phyloP scores from a whole-genome alignment of 2,888 invertebrate species.

The Carabus problematicus region DNA sequence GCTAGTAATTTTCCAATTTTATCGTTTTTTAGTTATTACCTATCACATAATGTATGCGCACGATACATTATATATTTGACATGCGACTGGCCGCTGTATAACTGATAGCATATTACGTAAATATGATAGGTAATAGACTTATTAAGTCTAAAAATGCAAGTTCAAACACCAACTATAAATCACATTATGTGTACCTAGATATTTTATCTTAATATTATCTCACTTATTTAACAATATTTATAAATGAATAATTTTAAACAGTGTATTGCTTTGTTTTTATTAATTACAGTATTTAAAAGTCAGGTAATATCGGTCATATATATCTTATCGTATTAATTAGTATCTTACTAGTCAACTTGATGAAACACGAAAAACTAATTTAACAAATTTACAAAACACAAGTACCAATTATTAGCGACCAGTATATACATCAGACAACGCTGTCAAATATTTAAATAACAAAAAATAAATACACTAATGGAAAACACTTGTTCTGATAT shows the following conservation, averaged over 20 bases:
- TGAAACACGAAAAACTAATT: neutral
- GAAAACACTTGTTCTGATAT: slow-evolving; percentile 33
- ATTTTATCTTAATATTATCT: neutral
- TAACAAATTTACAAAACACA: neutral
- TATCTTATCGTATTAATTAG: slow-evolving; percentile 2
- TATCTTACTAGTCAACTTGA: neutral
- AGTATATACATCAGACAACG: neutral
- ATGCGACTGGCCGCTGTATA: too few species aligned
- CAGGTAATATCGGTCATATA: neutral
- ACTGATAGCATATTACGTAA: too few species aligned
- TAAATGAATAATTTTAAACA: neutral
- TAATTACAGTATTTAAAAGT: neutral
- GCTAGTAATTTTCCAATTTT: too few species aligned
- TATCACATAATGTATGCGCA: too few species aligned
- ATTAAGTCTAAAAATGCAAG: too few species aligned
- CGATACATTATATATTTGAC: too few species aligned
- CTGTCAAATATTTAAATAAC: slow-evolving; percentile 5
- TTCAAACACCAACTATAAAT: neutral
- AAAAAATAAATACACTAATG: slow-evolving; percentile 22
- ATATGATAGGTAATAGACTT: too few species aligned
- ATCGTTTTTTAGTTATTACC: too few species aligned
- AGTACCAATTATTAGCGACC: neutral
- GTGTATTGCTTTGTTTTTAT: too few species aligned
- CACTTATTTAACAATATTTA: neutral
- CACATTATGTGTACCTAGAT: neutral